These are phyloP conservation scores for Enteromius fasciolatus DNA, from an alignment of 2,797 vertebrate genomes.

Conservation along the genomic window DNA sequence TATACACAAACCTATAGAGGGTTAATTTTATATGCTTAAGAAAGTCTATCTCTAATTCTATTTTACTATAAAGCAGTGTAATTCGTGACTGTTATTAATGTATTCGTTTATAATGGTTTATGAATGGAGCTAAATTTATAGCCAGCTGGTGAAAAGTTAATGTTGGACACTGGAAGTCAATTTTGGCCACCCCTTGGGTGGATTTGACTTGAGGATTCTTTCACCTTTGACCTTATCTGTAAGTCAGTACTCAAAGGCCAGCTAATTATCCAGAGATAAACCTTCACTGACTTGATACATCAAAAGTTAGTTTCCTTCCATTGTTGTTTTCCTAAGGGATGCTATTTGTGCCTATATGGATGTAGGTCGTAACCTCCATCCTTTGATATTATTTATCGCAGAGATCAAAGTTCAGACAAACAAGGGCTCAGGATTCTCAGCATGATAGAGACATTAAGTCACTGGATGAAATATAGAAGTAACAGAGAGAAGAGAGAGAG, in stretches of 20 bases:
- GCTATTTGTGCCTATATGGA: constrained; percentile 18
- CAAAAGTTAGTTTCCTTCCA: constrained; percentile 9
- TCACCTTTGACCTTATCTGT: constrained; percentile 9
- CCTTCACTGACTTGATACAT: constrained; percentile 31
- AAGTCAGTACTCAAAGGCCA: constrained; percentile 17
- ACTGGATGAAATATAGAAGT: constrained; percentile 52
- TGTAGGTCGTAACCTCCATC: constrained; percentile 27
- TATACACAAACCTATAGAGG: neutral
- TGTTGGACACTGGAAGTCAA: neutral
- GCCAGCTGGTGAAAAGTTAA: neutral
- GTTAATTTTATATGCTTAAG: neutral
- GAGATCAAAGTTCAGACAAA: constrained; percentile 55
- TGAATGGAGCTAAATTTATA: neutral
- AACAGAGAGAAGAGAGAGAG: constrained; percentile 46
- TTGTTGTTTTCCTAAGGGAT: constrained; percentile 17
- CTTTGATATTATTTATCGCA: constrained; percentile 23
- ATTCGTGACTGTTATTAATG: neutral
- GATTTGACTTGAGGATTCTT: constrained; percentile 63
- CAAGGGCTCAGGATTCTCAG: constrained; percentile 52
- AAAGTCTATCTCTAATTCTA: neutral
- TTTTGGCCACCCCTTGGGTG: constrained; percentile 8
- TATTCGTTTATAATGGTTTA: neutral
- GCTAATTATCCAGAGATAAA: constrained; percentile 51
- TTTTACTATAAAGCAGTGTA: neutral
- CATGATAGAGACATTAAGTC: constrained; percentile 43